Conservation (phyloP, 2,113 vertebrate species). For the Balaenoptera acutorostrata region DNA sequence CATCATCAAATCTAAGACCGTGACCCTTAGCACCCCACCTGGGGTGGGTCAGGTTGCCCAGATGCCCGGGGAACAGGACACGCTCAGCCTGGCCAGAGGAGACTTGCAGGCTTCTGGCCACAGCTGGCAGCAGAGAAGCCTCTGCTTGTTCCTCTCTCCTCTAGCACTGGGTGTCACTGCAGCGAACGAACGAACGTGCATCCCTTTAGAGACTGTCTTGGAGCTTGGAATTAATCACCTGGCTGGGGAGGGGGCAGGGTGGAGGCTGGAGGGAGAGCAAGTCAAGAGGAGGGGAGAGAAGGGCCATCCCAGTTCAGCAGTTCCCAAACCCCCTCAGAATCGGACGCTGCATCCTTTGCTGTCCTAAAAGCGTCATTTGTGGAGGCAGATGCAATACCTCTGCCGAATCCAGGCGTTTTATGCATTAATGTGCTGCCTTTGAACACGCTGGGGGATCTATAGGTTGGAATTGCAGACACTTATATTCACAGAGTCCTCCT, state of each 20-base stretch:
- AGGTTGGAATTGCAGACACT: neutral
- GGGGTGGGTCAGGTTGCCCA: neutral
- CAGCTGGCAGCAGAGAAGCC: neutral
- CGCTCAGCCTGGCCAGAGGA: neutral
- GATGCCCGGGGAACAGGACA: neutral
- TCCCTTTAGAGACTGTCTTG: neutral
- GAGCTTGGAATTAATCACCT: neutral
- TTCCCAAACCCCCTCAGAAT: neutral
- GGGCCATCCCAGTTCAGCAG: accelerated
- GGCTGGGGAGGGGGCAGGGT: neutral
- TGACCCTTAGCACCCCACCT: neutral
- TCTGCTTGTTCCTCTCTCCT: neutral
- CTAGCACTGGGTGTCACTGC: neutral
- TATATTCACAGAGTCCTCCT: neutral
- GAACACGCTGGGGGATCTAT: neutral
- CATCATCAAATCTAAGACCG: neutral
- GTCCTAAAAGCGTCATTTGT: neutral
- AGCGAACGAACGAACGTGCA: accelerated
- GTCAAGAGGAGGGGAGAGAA: neutral
- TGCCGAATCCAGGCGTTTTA: neutral
- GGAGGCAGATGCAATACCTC: neutral
- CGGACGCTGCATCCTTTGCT: neutral
- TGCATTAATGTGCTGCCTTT: neutral
- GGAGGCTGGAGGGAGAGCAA: neutral
- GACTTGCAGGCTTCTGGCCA: neutral